Percentiles rank a stretch among this genome's conserved stretches.
Conservation (phyloP, 2,888 invertebrate genomes). For the Argyresthia goedartella region DNA sequence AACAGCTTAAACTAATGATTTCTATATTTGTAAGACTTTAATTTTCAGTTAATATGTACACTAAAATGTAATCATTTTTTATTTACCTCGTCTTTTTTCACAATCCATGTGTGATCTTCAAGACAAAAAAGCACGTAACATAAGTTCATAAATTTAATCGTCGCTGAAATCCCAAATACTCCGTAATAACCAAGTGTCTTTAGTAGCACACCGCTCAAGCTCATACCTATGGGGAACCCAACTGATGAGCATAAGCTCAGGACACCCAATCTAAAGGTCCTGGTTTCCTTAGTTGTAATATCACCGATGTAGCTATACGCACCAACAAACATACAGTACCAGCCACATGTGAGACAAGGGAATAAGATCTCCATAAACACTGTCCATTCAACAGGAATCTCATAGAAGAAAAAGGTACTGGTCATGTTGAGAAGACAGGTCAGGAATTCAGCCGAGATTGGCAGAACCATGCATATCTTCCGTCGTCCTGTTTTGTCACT, state of each 20-base stretch:
- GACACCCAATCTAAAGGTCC: conserved; percentile 73
- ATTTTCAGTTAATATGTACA: not conserved
- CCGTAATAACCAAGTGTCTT: conserved; percentile 62
- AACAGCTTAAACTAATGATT: not conserved
- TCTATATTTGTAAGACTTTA: not conserved
- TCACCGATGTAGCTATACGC: conserved; percentile 74
- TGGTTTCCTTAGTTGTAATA: conserved; percentile 64
- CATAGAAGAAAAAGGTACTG: conserved; percentile 67
- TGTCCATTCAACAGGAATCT: conserved; percentile 65
- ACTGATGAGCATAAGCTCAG: conserved; percentile 57
- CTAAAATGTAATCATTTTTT: conserved; percentile 1
- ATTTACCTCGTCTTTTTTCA: conserved; percentile 27
- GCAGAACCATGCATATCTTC: conserved; percentile 71
- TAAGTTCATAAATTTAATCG: conserved; percentile 50
- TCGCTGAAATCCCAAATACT: conserved; percentile 53
- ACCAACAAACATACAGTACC: conserved; percentile 70
- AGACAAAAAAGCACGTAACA: conserved; percentile 53
- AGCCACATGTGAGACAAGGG: conserved; percentile 65
- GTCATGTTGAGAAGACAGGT: conserved; percentile 60
- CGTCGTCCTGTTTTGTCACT: conserved; percentile 71
- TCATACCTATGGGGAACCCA: conserved; percentile 61
- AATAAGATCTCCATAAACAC: conserved; percentile 66
- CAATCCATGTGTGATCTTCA: conserved; percentile 55
- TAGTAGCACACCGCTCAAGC: conserved; percentile 50
- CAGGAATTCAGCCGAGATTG: conserved; percentile 66